Conservation (phyloP, 2,888 invertebrate species). For the Liopterus haemorrhoidalis region DNA sequence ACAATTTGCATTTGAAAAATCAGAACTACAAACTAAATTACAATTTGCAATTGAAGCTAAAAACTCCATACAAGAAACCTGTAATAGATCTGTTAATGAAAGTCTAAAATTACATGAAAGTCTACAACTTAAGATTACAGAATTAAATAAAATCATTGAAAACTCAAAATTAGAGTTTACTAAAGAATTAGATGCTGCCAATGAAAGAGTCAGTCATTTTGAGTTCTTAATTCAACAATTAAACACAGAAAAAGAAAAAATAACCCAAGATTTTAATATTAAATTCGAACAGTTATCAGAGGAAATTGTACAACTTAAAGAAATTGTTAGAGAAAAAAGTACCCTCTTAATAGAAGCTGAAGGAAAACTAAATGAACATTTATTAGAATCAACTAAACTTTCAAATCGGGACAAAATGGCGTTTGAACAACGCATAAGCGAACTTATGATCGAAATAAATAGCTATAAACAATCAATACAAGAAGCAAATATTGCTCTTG, state of each 20-base stretch:
- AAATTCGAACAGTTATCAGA: slow-evolving; percentile 27
- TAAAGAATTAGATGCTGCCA: slow-evolving; percentile 43
- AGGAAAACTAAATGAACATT: slow-evolving; percentile 44
- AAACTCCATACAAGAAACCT: slow-evolving; percentile 29
- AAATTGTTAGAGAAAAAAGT: slow-evolving; percentile 32
- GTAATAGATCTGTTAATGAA: slow-evolving; percentile 14
- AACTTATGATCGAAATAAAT: slow-evolving; percentile 42
- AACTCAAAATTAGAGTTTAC: slow-evolving; percentile 44
- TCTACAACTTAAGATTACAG: slow-evolving; percentile 13
- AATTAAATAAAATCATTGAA: slow-evolving; percentile 43
- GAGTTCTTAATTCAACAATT: slow-evolving; percentile 27
- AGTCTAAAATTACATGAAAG: slow-evolving; percentile 18
- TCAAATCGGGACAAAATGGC: slow-evolving; percentile 47
- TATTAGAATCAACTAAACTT: slow-evolving; percentile 44
- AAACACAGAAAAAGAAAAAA: slow-evolving; percentile 46
- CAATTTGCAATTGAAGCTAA: slow-evolving; percentile 33
- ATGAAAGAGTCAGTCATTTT: slow-evolving; percentile 34
- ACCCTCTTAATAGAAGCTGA: slow-evolving; percentile 29
- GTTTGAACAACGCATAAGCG: slow-evolving; percentile 48
- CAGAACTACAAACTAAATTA: slow-evolving; percentile 28
- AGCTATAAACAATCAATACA: slow-evolving; percentile 11
- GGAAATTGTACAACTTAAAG: slow-evolving; percentile 32
- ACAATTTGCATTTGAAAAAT: slow-evolving; percentile 30
- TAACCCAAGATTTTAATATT: slow-evolving; percentile 34
- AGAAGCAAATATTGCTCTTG: slow-evolving; percentile 6